Evolutionary conservation across 2,888 invertebrate species (phyloP).

Genomic region (Alloscopus bannaensis): DNA sequence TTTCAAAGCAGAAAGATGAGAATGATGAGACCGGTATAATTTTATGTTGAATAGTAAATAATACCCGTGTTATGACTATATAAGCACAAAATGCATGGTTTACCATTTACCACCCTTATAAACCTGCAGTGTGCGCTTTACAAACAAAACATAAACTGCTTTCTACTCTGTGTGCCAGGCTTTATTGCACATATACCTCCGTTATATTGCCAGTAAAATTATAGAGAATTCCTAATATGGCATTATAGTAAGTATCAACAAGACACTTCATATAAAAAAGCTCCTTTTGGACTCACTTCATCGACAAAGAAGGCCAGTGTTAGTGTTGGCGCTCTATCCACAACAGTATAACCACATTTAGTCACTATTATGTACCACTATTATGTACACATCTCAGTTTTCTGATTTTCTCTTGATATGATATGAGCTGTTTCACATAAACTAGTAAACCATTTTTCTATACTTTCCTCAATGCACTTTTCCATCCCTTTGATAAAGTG

Average conservation of each 20-base stretch:
- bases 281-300: too few relatives aligned
- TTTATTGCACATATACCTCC: too few relatives aligned
- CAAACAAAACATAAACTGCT: neutral
- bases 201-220: too few relatives aligned
- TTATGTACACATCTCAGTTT: neutral
- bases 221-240: too few relatives aligned
- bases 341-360: neutral
- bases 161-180: neutral
- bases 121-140: neutral
- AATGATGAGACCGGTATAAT: slow-evolving; percentile 51
- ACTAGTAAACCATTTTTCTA: neutral
- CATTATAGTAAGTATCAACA: too few relatives aligned
- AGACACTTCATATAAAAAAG: too few relatives aligned
- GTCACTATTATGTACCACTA: neutral
- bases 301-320: neutral
- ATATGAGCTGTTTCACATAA: neutral
- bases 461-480: slow-evolving; percentile 31
- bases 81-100: neutral
- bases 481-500: slow-evolving; percentile 6
- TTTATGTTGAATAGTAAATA: slow-evolving; percentile 28
- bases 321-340: neutral
- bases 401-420: neutral
- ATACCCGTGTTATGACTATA: neutral
- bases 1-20: slow-evolving; percentile 39
- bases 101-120: neutral